These are phyloP conservation scores for Anabacerthia variegaticeps DNA, from an alignment of 2,797 vertebrate species.

Conservation along the genomic window DNA sequence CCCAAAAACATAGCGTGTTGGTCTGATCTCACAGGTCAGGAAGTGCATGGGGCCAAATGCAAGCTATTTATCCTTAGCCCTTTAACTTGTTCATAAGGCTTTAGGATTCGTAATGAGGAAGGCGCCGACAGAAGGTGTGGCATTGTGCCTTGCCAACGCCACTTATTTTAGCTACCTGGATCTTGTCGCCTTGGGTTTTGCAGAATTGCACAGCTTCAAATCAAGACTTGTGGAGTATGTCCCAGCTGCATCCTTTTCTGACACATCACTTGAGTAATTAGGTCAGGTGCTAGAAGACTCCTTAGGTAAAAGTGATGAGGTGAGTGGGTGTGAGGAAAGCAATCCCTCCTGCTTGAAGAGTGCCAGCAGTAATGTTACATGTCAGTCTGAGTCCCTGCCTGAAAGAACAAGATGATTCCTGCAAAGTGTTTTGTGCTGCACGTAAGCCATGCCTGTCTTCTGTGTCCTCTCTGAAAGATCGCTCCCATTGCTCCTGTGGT, in stretches of 20 bases:
- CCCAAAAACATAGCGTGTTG: background rate
- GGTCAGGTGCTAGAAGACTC: background rate
- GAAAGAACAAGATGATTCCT: background rate
- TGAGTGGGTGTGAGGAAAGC: background rate
- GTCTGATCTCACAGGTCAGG: background rate
- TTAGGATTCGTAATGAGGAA: background rate
- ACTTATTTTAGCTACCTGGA: background rate
- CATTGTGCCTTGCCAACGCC: fast-evolving
- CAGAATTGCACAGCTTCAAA: constrained; percentile 18
- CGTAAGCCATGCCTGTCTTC: background rate
- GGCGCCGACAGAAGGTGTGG: background rate
- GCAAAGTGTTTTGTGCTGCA: background rate
- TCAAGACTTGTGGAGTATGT: background rate
- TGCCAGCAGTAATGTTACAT: background rate
- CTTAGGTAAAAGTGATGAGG: constrained; percentile 17
- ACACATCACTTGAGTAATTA: background rate
- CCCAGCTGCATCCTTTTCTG: constrained; percentile 24
- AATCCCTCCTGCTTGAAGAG: fast-evolving
- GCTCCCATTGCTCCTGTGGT: background rate
- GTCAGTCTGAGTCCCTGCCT: background rate
- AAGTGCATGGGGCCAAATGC: background rate
- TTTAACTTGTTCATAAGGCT: background rate
- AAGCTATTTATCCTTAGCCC: background rate
- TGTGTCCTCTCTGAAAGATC: background rate
- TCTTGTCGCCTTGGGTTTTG: constrained; percentile 38